phyloP scores from a whole-genome alignment of 2,113 vertebrate species.

The human region GRCh38 chr14:81692501-81693000 shows the following conservation, averaged over 20 bases:
- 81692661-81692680: not conserved
- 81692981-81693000: not conserved
- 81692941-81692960: not conserved
- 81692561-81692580: not conserved
- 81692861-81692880: not conserved
- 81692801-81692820: not conserved
- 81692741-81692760: not conserved
- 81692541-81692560: not conserved
- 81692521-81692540: not conserved
- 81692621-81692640: not conserved
- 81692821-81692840: not conserved
- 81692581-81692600: not conserved
- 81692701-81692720: not conserved
- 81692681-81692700: not conserved
- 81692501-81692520: not conserved
- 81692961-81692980: not conserved
- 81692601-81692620: not conserved
- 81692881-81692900: not conserved
- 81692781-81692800: not conserved
- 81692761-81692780: not conserved
- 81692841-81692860: not conserved
- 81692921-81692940: not conserved
- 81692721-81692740: not conserved
- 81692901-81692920: not conserved
- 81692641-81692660: not conserved